Evolutionary conservation across 2,888 invertebrate species (phyloP).

Genomic region (Cantharis nigra): DNA sequence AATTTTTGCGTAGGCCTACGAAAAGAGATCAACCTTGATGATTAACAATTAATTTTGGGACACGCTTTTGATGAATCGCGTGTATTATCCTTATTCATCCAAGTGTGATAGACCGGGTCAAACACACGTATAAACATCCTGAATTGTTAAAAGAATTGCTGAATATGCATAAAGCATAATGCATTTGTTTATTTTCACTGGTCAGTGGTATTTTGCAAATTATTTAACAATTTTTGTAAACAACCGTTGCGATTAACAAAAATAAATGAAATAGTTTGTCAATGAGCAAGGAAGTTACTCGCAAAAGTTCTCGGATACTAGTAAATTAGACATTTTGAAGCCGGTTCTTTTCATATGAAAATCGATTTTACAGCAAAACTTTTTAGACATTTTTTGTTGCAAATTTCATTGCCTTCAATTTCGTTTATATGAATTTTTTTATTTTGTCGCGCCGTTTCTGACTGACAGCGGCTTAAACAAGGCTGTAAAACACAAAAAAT

Average conservation of each 20-base stretch:
- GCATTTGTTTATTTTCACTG: not conserved
- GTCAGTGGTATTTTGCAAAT: not conserved
- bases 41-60: conserved; percentile 49
- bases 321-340: no score
- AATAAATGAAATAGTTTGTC: not conserved
- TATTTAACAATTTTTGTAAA: not conserved
- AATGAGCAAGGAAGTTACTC: no score
- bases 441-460: no score
- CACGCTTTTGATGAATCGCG: conserved; percentile 35
- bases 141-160: conserved; percentile 18
- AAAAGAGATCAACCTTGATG: conserved; percentile 43
- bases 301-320: no score
- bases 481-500: no score
- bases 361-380: no score
- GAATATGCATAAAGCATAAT: not conserved
- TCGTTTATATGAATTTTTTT: no score
- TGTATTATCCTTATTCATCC: conserved; percentile 46
- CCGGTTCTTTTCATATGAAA: no score
- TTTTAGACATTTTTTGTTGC: no score
- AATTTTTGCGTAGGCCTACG: not conserved
- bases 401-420: no score
- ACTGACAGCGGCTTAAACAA: no score
- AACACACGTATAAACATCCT: conserved; percentile 48
- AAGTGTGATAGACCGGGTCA: conserved; percentile 49
- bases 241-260: not conserved